These are phyloP conservation scores for Zele albiditarsus DNA, from an alignment of 2,888 invertebrate species.

Conservation along the genomic window DNA sequence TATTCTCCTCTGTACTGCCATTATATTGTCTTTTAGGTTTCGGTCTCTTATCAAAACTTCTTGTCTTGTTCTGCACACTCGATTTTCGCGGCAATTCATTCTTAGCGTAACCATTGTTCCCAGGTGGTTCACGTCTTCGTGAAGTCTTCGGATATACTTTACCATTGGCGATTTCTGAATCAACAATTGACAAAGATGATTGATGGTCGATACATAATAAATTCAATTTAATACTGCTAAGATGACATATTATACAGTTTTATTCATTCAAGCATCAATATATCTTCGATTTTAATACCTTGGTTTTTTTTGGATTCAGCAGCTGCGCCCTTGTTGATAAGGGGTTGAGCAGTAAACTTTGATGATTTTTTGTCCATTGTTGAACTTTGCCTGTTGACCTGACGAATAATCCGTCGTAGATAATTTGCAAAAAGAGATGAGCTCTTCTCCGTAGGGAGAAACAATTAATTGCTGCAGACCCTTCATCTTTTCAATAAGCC, in stretches of 20 bases:
- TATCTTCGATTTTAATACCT: slow-evolving; percentile 75
- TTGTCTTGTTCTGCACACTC: slow-evolving; percentile 77
- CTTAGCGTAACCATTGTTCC: slow-evolving; percentile 75
- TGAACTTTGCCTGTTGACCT: slow-evolving; percentile 52
- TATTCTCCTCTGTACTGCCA: slow-evolving; percentile 81
- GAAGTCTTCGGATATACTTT: slow-evolving; percentile 72
- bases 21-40: slow-evolving; percentile 79
- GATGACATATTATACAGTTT: neutral
- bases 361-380: slow-evolving; percentile 85
- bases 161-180: slow-evolving; percentile 62
- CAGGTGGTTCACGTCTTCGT: slow-evolving; percentile 78
- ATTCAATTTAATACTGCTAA: too few relatives aligned
- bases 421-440: slow-evolving; percentile 73
- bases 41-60: slow-evolving; percentile 82
- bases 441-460: slow-evolving; percentile 83
- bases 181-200: neutral
- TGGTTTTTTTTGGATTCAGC: slow-evolving; percentile 84
- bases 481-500: slow-evolving; percentile 88
- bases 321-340: slow-evolving; percentile 79
- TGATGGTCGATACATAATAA: neutral
- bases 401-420: slow-evolving; percentile 73
- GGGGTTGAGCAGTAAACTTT: slow-evolving; percentile 78
- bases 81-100: slow-evolving; percentile 83
- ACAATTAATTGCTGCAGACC: slow-evolving; percentile 79
- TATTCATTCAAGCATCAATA: neutral